These are phyloP conservation scores for Euzophera pinguis DNA, from an alignment of 2,888 invertebrate genomes.

Conservation along the genomic window DNA sequence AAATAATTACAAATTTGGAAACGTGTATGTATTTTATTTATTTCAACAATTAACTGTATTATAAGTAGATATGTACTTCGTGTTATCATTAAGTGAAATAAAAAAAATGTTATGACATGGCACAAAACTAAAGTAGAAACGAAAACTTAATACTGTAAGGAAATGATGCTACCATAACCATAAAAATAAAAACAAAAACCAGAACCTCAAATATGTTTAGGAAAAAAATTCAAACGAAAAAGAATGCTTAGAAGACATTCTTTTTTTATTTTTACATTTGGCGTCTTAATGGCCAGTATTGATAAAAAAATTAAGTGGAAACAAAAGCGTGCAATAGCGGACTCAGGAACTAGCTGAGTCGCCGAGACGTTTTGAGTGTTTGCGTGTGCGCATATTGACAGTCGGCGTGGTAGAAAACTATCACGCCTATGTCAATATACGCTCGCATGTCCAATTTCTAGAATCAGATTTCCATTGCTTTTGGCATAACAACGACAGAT, in stretches of 20 bases:
- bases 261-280: neutral
- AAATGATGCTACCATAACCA: slow-evolving; percentile 7
- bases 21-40: slow-evolving; percentile 2
- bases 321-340: slow-evolving; percentile 70
- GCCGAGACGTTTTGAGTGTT: slow-evolving; percentile 59
- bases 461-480: neutral
- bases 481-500: neutral
- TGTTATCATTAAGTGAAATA: slow-evolving; percentile 16
- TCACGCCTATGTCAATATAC: slow-evolving; percentile 29
- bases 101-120: slow-evolving; percentile 43
- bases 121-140: slow-evolving; percentile 45
- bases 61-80: slow-evolving; percentile 12
- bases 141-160: slow-evolving; percentile 22
- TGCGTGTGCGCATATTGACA: slow-evolving; percentile 28
- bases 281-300: neutral
- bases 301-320: slow-evolving; percentile 9
- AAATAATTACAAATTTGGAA: slow-evolving; percentile 13
- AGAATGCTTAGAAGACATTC: neutral
- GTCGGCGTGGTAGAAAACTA: slow-evolving; percentile 35
- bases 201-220: neutral
- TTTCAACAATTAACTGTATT: slow-evolving; percentile 8
- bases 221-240: neutral
- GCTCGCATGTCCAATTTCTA: slow-evolving; percentile 7
- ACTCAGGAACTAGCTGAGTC: slow-evolving; percentile 69
- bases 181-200: slow-evolving; percentile 10